Percentiles rank a stretch among this genome's conserved stretches.
Evolutionary conservation across 2,797 vertebrate genomes (phyloP).

Genomic region (Scarus forsteni): DNA sequence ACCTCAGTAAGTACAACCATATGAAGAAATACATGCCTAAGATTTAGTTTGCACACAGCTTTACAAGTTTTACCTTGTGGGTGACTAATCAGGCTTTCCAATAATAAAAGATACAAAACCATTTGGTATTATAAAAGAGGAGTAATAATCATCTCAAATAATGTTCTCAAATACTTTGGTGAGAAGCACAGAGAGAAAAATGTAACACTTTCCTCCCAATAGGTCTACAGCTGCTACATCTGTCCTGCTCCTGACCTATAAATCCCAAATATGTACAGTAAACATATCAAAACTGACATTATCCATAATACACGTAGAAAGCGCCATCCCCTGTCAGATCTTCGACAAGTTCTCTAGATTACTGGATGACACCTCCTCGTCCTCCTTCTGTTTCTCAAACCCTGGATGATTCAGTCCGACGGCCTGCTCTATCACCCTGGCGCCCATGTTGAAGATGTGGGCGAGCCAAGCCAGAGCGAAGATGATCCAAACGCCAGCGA

Average conservation of each 20-base stretch:
- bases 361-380: slow-evolving; percentile 51
- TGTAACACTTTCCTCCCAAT: too few species aligned
- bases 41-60: too few species aligned
- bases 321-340: slow-evolving; percentile 42
- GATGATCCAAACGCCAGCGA: slow-evolving; percentile 84
- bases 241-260: not conserved
- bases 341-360: slow-evolving; percentile 73
- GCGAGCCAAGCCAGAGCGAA: slow-evolving; percentile 84
- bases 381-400: slow-evolving; percentile 60
- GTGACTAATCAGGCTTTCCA: too few species aligned
- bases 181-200: too few species aligned
- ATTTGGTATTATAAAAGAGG: too few species aligned
- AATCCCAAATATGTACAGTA: slow-evolving; percentile 8
- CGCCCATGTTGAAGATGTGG: slow-evolving; percentile 81
- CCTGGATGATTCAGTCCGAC: slow-evolving; percentile 73
- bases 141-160: too few species aligned
- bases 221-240: slow-evolving; percentile 3
- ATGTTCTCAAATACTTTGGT: too few species aligned
- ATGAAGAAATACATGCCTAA: too few species aligned
- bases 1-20: too few species aligned
- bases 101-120: too few species aligned
- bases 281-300: not conserved
- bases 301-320: not conserved
- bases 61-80: too few species aligned
- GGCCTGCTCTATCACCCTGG: slow-evolving; percentile 82